Base-by-base conservation (phyloP, 2,797 vertebrate genomes). In the Manis pentadactyla region DNA sequence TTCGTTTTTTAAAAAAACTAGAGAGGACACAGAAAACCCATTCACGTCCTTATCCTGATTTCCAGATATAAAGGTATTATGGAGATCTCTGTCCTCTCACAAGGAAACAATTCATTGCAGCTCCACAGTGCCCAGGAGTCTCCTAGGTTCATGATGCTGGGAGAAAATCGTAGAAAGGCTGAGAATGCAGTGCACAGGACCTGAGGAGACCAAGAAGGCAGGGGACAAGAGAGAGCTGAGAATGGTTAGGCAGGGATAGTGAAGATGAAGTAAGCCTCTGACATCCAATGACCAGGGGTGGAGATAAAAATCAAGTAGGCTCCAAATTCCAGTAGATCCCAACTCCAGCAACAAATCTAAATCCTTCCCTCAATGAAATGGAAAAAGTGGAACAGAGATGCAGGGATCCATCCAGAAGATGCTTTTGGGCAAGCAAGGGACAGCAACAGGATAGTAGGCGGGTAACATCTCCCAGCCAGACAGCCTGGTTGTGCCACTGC, bases 1-100 rank as follows among this genome's bases (percentile, higher is more conserved):
- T 87, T 66, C 31, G 66, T 39, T 94, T 21, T 69, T 93, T 92
- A 77, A 68, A 18, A 78, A 68, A 78, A 68, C 86, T 83, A 39
- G 1, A 79, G 29, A 93, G 7, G 15, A 93, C 90, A 73, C 18
- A 73, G 12, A 11, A 89, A 82, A 86, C 12, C 31, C 14, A 34
- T 73, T 75, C 71, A 90, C n/a, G 34, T 59, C 64, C 71, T 82
- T 46, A 71, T 84, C 17, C 1, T 63, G 25, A 77, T 12, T 57
- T 90, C 46, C 64, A 68, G 10, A 81, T 77, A 84, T 6, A 57
- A 46, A n/a, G 18, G 25, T 13, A 84, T 73, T 57, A 15, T n/a
- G 57, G 53, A 64, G 21, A 46, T 53, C 31, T 39, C 69, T 42
- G 19, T 78, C 85, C 21, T 90, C 77, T 75, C 29, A 42, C 1